Percentiles rank a stretch among this genome's conserved stretches.
Conservation (phyloP, 2,797 vertebrate species). For the Psittacula echo region DNA sequence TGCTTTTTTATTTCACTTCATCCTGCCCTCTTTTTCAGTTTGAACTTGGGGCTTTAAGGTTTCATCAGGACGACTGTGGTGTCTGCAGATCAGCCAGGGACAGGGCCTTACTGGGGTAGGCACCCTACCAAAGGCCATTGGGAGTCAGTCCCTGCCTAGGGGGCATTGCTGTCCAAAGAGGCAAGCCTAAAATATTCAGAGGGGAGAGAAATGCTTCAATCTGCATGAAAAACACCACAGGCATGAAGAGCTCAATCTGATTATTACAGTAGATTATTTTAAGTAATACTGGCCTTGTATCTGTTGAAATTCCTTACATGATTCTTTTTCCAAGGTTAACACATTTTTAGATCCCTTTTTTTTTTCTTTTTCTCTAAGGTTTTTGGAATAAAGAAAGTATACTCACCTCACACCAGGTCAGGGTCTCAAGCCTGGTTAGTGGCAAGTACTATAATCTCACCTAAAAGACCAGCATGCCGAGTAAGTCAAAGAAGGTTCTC, state of each 20-base stretch:
- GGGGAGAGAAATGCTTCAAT: not conserved
- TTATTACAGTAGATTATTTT: not conserved
- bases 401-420: not conserved
- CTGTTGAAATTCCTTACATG: not conserved
- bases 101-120: fast-evolving
- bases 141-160: not conserved
- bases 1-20: not conserved
- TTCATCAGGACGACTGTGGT: not conserved
- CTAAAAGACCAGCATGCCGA: not conserved
- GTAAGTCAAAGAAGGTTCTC: not conserved
- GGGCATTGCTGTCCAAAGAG: not conserved
- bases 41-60: not conserved
- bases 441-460: not conserved
- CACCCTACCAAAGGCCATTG: not conserved
- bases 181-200: not conserved
- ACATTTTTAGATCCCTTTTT: not conserved
- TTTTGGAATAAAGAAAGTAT: not conserved
- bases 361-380: fast-evolving
- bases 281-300: not conserved
- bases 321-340: not conserved
- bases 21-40: not conserved
- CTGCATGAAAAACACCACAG: not conserved
- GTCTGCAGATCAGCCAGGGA: not conserved
- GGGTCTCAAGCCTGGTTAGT: not conserved
- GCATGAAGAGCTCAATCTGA: not conserved